Base-by-base conservation (phyloP, 1,140 invertebrate species). In the Trichonephila clavata region DNA sequence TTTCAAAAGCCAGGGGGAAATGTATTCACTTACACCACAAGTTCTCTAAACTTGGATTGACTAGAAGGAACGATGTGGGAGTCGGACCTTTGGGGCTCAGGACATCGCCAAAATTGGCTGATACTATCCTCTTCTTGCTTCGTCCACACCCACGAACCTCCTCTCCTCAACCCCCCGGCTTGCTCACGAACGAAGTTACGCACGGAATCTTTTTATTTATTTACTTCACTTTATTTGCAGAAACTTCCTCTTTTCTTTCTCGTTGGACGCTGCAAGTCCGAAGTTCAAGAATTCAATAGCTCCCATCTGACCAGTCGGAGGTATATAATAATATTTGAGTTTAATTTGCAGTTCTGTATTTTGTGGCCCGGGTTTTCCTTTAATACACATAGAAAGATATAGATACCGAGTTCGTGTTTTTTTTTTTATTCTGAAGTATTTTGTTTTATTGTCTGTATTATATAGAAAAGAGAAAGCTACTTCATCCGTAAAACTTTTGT, bases 101-200 rank as follows among this genome's bases (percentile, higher is more conserved):
- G 91, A 92, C 91, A 92, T 92, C 83, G 32, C 39, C 39, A 60
- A 92, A 92, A 92, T 92, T 92, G 91, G 91, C 24, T 92, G 91
- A 71, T 71, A 32, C 90, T 63, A 43, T 68, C 90, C 71, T 84
- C 61, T 60, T 50, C 63, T 59, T 71, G 81, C 81, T 86, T 27
- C n/a, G 63, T 86, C 61, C 63, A 92, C 91, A 86, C 91, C 91
- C 83, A 57, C 24, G 89, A 50, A 57, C n/a, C 89, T 21, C 77
- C 81, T 39, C 81, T 77, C 16, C 83, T 21, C 77, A 13, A 0
- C 61, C n/a, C 77, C 50, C 59, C 50, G 6, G 20, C 24, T 68
- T 63, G 20, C 60, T 43, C 77, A 20, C 27, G 43, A 65, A 84
- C 39, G 68, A 91, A 84, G 20, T 91, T 83, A 43, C n/a, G 59